Conservation (phyloP, 2,113 vertebrate genomes). For the Helogale parvula region DNA sequence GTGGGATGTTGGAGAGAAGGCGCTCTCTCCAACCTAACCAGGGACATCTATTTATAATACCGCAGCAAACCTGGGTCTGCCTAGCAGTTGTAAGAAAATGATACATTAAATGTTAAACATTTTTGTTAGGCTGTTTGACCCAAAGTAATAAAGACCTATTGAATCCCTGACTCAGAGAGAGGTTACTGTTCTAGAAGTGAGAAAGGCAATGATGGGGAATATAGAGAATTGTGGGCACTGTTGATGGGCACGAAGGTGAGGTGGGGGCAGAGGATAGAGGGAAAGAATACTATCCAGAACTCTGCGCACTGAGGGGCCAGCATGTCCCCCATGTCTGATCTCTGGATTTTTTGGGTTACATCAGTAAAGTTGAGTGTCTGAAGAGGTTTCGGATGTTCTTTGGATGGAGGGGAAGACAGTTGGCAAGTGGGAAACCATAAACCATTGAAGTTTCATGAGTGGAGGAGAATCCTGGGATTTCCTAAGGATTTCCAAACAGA, state of each 20-base stretch:
- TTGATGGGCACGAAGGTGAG: accelerated
- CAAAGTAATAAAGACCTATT: background rate
- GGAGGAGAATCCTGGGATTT: background rate
- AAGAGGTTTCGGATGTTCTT: background rate
- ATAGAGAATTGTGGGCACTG: accelerated
- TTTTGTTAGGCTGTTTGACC: background rate
- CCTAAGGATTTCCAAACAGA: background rate
- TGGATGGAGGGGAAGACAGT: background rate
- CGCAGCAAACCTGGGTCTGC: background rate
- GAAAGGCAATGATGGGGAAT: no score
- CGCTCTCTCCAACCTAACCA: background rate
- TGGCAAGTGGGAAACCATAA: background rate
- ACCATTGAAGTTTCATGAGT: background rate
- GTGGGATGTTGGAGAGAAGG: background rate
- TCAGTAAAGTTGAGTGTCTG: background rate
- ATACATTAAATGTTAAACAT: background rate
- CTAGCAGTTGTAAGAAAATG: background rate
- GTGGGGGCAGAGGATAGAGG: background rate
- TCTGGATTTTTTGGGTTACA: background rate
- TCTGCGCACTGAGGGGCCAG: no score
- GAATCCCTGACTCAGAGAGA: background rate
- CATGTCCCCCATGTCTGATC: accelerated
- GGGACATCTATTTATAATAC: background rate
- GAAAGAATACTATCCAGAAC: accelerated
- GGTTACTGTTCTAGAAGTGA: background rate